phyloP scores from a whole-genome alignment of 2,113 vertebrate genomes.

The Phainopepla nitens region DNA sequence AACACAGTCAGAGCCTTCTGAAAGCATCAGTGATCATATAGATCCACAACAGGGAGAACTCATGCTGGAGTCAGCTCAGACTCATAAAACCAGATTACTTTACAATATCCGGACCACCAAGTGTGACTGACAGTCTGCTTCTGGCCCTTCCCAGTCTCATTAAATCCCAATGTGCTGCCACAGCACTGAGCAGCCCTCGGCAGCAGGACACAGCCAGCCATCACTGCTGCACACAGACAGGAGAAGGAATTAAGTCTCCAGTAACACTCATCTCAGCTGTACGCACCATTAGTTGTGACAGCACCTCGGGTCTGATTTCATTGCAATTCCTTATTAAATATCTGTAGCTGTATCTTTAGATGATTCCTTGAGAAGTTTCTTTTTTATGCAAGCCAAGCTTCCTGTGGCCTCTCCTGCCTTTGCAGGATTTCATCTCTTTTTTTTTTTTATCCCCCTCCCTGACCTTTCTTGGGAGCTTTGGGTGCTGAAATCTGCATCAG shows the following conservation, averaged over 20 bases:
- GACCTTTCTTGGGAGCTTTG: not conserved
- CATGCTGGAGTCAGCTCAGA: not conserved
- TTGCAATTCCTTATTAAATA: not conserved
- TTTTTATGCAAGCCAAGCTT: not conserved
- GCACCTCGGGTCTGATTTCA: not conserved
- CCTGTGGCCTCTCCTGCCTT: not conserved
- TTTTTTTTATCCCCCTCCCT: not conserved
- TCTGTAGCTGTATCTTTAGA: not conserved
- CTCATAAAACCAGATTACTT: not conserved
- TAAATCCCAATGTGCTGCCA: not conserved
- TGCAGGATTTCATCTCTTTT: not conserved
- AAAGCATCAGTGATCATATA: not conserved
- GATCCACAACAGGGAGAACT: not conserved
- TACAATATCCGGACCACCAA: not conserved
- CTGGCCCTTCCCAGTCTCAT: not conserved
- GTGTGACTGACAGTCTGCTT: not conserved
- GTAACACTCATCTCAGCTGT: not conserved
- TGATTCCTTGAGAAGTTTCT: not conserved
- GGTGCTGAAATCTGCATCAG: not conserved
- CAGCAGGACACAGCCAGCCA: not conserved
- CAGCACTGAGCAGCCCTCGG: rapidly evolving
- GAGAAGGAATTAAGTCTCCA: not conserved
- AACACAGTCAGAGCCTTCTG: not conserved
- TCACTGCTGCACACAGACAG: not conserved
- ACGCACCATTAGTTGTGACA: not conserved